These are phyloP conservation scores for Oasisia sp. DNA, from an alignment of 2,888 invertebrate species.

Conservation along the genomic window DNA sequence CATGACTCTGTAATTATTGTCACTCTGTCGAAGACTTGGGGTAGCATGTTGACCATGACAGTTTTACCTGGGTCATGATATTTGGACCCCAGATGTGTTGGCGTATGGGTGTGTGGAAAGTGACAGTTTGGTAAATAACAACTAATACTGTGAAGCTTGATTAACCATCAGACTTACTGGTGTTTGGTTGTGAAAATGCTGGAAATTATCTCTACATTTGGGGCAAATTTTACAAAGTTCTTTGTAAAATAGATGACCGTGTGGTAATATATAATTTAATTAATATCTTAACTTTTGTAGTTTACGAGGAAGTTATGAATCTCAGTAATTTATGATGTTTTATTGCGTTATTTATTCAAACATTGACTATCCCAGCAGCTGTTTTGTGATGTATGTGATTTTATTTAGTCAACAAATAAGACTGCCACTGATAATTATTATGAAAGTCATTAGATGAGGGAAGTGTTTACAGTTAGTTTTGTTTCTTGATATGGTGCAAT, in stretches of 20 bases:
- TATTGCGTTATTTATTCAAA: background rate
- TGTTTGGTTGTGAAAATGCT: background rate
- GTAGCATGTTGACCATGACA: background rate
- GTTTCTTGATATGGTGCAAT: background rate
- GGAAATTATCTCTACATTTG: background rate
- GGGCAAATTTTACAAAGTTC: background rate
- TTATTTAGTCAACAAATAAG: background rate
- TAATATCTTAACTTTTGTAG: background rate
- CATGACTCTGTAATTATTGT: background rate
- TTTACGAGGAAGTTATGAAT: background rate
- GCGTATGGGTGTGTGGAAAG: background rate
- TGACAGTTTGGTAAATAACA: background rate
- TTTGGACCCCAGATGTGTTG: background rate
- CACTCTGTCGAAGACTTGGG: background rate
- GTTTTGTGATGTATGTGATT: background rate
- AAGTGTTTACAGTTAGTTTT: background rate
- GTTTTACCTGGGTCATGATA: background rate
- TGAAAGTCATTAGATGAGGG: background rate
- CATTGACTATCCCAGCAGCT: background rate
- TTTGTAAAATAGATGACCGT: background rate
- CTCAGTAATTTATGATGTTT: constrained; percentile 8
- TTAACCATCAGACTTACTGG: background rate
- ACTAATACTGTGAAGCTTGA: background rate
- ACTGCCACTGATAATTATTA: background rate
- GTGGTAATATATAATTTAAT: background rate